Evolutionary conservation across 2,888 invertebrate species (phyloP).

Genomic region (Ochlodes sylvanus): DNA sequence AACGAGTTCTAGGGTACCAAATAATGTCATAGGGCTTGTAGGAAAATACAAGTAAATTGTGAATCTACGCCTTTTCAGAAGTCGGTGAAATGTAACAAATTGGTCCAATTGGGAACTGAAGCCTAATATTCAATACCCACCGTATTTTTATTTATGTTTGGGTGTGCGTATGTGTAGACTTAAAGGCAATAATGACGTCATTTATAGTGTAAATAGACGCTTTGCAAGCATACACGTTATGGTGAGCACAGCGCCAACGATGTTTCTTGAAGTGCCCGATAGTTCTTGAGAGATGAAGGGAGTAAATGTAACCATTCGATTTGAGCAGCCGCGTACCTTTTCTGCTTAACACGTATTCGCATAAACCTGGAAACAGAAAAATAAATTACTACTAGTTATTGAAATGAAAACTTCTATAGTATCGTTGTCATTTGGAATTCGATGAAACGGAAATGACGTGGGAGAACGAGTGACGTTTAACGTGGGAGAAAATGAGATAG

Average conservation of each 20-base stretch:
- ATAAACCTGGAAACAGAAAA: neutral
- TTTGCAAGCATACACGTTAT: constrained; percentile 47
- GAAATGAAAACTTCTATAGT: too few relatives aligned
- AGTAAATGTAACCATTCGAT: constrained; percentile 45
- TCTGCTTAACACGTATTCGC: constrained; percentile 42
- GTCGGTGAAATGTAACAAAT: too few relatives aligned
- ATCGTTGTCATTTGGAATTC: too few relatives aligned
- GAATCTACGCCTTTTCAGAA: too few relatives aligned
- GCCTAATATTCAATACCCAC: too few relatives aligned
- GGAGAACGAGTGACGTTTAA: too few relatives aligned
- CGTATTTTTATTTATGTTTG: neutral
- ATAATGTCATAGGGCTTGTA: too few relatives aligned
- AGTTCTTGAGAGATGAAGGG: constrained; percentile 37
- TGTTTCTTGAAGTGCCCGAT: constrained; percentile 36
- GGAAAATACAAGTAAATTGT: too few relatives aligned
- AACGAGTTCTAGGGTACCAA: too few relatives aligned
- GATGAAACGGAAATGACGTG: too few relatives aligned
- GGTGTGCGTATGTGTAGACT: constrained; percentile 46
- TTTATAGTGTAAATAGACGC: constrained; percentile 51
- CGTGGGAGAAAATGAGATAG: too few relatives aligned
- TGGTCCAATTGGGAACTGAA: too few relatives aligned
- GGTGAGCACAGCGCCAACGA: constrained; percentile 50
- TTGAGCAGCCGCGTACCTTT: constrained; percentile 46
- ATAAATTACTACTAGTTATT: neutral
- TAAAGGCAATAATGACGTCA: constrained; percentile 42